Evolutionary conservation across 2,797 vertebrate species (phyloP), one percentile per base, ranked within the genome.

Genomic region (Hoplostethus atlanticus): DNA sequence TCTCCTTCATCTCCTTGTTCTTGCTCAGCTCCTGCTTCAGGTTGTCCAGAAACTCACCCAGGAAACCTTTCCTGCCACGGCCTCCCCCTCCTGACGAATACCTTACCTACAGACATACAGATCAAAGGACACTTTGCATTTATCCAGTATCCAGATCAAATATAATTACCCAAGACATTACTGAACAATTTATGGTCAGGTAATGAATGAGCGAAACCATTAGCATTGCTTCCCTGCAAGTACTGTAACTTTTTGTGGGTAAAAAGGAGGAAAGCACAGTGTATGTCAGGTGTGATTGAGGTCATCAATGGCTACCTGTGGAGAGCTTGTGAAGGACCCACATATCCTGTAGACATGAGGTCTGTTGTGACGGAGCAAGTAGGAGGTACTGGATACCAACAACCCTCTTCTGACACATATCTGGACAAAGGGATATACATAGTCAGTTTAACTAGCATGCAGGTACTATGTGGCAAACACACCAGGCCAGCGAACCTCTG

Each of bases 1-100:
- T 99, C 76, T 99, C 97, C 86, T 96, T 97, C 97, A 99, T 99
- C 88, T 99, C 98, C 58, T 98, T 98, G 92, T 96, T 98, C 80
- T 98, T 99, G 53, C 93, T 95, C 2, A 99, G 84, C 53, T 99
- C 98, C 79, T 98, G 97, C 50, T 97, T 99, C 71, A 99, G 88
- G 78, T 94, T 97, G 77, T 99, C 96, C 68, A 99, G 74, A 36
- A 99, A 95, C 21, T 96, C 97, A 0, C 97, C 96, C 1, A 99
- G 90, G 68, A 99, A 99, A 1, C 98, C 97, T 72, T 96, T 98
- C 60, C 96, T 94, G 50, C 95, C 94, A 2, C 95, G 92, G 6
- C 95, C 94, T 58, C 84, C 80, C 38, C 91, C 84, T 7, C 80
- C 85, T 4, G 95, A 95, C 62, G 93, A 73, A 79, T 86, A 86